Evolutionary conservation across 53 echinoderm and acorn worm genomes (phyloP).

Genomic region (Zoroaster sp.): DNA sequence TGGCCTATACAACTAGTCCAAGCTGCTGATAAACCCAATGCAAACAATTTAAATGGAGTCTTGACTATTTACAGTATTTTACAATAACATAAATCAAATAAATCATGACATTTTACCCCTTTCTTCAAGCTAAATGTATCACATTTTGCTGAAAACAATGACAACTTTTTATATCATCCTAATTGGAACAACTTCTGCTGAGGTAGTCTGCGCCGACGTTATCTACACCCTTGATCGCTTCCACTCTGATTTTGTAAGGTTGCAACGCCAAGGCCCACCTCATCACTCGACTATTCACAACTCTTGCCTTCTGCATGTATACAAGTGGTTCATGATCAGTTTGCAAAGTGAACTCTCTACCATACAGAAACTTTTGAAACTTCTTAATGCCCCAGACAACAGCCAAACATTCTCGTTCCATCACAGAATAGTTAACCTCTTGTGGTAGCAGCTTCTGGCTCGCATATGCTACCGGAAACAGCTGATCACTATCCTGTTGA

Average conservation of each 20-base stretch:
- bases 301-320: not conserved
- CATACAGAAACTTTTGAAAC: not conserved
- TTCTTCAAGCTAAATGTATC: too few relatives aligned
- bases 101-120: too few relatives aligned
- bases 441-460: too few relatives aligned
- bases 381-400: slow-evolving; percentile 25
- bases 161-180: too few relatives aligned
- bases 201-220: slow-evolving; percentile 66
- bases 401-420: not conserved
- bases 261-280: slow-evolving; percentile 48
- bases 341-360: slow-evolving; percentile 29
- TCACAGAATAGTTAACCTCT: not conserved
- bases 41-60: too few relatives aligned
- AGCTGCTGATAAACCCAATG: too few relatives aligned
- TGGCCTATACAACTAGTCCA: too few relatives aligned
- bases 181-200: not conserved
- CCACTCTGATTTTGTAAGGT: slow-evolving; percentile 36
- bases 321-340: slow-evolving; percentile 36
- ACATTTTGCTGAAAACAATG: too few relatives aligned
- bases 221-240: slow-evolving; percentile 52
- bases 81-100: too few relatives aligned
- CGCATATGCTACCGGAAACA: too few relatives aligned
- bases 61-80: too few relatives aligned
- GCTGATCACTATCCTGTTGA: too few relatives aligned
- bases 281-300: slow-evolving; percentile 43